Percentiles rank a stretch among this genome's conserved stretches.
Conservation (phyloP, 2,797 vertebrate genomes). For the Anisognathus igniventris region DNA sequence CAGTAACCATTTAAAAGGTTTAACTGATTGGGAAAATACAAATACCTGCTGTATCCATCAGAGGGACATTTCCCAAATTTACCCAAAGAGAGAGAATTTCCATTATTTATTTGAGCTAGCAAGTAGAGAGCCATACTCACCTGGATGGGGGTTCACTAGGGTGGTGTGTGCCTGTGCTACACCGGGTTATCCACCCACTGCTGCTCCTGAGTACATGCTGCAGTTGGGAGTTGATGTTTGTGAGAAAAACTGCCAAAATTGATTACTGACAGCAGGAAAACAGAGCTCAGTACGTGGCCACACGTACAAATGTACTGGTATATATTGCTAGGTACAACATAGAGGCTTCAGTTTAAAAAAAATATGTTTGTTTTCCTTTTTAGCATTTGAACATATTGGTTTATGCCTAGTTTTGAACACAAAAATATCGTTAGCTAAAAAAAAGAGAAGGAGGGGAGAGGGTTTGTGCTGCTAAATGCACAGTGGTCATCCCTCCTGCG, state of each 20-base stretch:
- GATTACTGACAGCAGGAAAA: background rate
- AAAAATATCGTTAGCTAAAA: background rate
- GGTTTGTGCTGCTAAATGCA: background rate
- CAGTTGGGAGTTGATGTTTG: background rate
- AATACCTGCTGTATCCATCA: background rate
- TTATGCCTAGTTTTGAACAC: background rate
- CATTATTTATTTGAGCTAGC: background rate
- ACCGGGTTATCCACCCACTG: rapidly evolving
- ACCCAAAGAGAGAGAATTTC: background rate
- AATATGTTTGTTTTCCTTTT: background rate
- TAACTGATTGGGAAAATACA: background rate
- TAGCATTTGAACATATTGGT: background rate
- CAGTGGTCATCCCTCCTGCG: background rate
- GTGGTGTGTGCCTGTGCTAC: background rate
- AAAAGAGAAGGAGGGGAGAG: background rate
- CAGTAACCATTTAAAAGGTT: background rate
- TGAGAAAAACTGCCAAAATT: background rate
- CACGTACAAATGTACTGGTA: background rate
- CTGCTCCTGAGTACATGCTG: background rate
- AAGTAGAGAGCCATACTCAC: background rate
- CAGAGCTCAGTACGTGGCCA: background rate
- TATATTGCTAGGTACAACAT: slow-evolving; percentile 5
- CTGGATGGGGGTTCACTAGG: background rate
- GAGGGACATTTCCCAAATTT: background rate
- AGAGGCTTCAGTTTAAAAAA: background rate